A percentile compares a stretch with the other conserved stretches of the same genome.
Conservation (phyloP, 2,888 invertebrate genomes). For the Diplolepis rosae region DNA sequence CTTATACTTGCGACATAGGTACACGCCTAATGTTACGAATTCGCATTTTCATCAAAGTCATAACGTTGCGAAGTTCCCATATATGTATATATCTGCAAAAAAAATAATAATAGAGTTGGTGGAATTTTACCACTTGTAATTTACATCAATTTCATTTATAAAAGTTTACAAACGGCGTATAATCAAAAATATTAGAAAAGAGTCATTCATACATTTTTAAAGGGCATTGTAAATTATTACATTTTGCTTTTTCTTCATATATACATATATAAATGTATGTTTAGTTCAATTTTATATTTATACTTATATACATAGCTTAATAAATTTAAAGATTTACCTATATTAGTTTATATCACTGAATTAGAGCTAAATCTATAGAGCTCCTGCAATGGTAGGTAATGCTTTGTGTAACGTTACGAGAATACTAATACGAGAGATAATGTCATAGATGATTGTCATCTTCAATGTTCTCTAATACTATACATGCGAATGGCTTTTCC, state of each 20-base stretch:
- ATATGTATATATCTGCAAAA: neutral
- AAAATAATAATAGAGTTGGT: too few species aligned
- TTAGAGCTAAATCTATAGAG: neutral
- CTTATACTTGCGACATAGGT: neutral
- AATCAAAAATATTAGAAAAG: too few species aligned
- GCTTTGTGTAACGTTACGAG: neutral
- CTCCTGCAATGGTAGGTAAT: neutral
- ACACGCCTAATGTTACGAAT: neutral
- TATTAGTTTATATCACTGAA: neutral
- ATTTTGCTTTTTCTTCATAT: too few species aligned
- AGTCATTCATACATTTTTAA: too few species aligned
- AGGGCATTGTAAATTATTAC: too few species aligned
- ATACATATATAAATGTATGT: too few species aligned
- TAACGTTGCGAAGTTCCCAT: neutral
- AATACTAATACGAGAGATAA: neutral
- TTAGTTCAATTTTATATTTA: too few species aligned
- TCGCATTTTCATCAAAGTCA: conserved; percentile 7
- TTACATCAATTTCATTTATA: too few species aligned
- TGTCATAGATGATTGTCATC: neutral
- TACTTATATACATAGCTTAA: too few species aligned
- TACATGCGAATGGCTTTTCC: neutral
- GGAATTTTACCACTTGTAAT: too few species aligned
- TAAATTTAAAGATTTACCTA: too few species aligned
- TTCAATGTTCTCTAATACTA: neutral
- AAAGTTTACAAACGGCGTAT: too few species aligned